These are phyloP conservation scores for Eledona agricola DNA, from an alignment of 2,888 invertebrate genomes.

Conservation along the genomic window DNA sequence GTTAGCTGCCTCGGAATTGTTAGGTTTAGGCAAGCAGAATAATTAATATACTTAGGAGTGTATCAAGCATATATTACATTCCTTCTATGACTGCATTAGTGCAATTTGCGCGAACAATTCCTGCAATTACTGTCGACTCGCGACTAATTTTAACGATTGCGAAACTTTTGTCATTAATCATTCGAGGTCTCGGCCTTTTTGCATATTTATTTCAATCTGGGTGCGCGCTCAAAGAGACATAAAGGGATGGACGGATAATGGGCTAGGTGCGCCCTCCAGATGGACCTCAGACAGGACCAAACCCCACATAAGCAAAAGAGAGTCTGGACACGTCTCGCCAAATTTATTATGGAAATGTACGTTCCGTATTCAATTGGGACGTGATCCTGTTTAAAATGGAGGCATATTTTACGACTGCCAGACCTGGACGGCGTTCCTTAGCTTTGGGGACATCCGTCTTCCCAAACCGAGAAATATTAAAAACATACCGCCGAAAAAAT, in stretches of 20 bases:
- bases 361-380: constrained; percentile 62
- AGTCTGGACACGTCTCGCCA: constrained; percentile 59
- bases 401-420: constrained; percentile 58
- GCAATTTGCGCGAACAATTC: constrained; percentile 33
- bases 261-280: too few species aligned
- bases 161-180: constrained; percentile 18
- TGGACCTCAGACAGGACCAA: constrained; percentile 25
- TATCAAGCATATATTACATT: constrained; percentile 38
- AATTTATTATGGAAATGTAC: constrained; percentile 63
- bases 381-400: constrained; percentile 62
- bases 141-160: constrained; percentile 20
- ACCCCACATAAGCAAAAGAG: constrained; percentile 34
- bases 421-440: constrained; percentile 37
- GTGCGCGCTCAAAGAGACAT: too few species aligned
- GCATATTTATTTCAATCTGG: constrained; percentile 19
- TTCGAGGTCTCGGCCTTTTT: not conserved
- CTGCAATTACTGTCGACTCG: constrained; percentile 29
- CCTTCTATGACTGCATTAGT: constrained; percentile 37
- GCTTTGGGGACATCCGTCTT: constrained; percentile 15
- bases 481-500: too few species aligned
- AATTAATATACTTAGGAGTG: constrained; percentile 38
- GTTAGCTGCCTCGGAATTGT: constrained; percentile 37
- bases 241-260: too few species aligned
- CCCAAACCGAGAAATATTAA: too few species aligned
- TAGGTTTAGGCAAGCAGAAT: constrained; percentile 39